These are phyloP conservation scores for Rhynchomys soricoides DNA, from an alignment of 2,113 vertebrate genomes.

Conservation along the genomic window DNA sequence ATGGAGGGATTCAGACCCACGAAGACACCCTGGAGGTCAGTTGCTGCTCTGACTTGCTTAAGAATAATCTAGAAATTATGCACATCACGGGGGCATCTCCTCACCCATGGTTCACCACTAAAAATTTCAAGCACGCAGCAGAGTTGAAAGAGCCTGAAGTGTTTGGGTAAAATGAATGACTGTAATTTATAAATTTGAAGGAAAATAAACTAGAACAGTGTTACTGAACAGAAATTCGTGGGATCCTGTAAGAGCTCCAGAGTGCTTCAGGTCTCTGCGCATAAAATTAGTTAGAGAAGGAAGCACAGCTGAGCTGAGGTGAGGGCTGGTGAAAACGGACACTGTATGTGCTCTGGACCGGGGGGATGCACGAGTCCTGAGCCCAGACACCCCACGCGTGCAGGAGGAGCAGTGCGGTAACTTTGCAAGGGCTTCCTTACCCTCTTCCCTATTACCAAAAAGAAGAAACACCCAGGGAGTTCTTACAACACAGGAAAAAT, in stretches of 20 bases:
- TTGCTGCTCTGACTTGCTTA: background rate
- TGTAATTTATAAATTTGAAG: background rate
- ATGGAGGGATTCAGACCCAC: background rate
- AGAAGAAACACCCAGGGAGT: background rate
- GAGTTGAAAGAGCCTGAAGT: background rate
- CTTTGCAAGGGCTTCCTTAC: background rate
- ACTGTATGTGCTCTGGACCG: fast-evolving
- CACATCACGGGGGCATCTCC: background rate
- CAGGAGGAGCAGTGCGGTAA: fast-evolving
- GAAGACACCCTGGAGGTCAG: background rate
- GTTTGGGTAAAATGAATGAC: background rate
- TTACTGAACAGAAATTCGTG: background rate
- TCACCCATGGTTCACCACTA: background rate
- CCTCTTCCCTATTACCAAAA: background rate
- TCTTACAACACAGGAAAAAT: background rate
- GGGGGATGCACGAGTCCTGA: too few relatives aligned
- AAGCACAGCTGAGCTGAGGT: background rate
- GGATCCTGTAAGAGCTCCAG: fast-evolving
- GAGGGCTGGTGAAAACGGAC: background rate
- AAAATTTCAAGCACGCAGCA: background rate
- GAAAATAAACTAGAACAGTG: background rate
- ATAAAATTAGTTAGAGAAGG: background rate
- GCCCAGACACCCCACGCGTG: fast-evolving
- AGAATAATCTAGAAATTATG: background rate
- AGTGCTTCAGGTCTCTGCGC: background rate